Percentiles rank a stretch among this genome's conserved stretches.
Conservation (phyloP, 2,888 invertebrate genomes). For the Chaetogeoica ovagalla region DNA sequence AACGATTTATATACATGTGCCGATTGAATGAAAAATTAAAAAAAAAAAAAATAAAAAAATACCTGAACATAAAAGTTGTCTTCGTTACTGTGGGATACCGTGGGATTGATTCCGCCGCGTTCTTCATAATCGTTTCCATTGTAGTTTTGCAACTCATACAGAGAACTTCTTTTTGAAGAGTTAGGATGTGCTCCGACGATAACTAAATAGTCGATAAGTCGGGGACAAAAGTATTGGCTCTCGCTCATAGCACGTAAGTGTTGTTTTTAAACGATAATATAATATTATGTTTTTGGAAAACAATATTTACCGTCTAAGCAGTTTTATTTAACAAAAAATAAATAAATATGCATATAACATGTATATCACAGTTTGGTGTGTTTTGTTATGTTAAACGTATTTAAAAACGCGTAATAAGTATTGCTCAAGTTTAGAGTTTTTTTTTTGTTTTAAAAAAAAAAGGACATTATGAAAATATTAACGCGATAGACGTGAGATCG, state of each 20-base stretch:
- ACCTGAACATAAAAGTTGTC: slow-evolving; percentile 42
- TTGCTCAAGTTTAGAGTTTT: slow-evolving; percentile 22
- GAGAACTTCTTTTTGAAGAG: slow-evolving; percentile 18
- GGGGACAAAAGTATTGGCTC: slow-evolving; percentile 72
- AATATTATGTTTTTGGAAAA: slow-evolving; percentile 4
- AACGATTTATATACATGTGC: no score
- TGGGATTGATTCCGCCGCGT: not conserved
- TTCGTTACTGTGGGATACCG: slow-evolving; percentile 7
- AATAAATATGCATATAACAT: slow-evolving; percentile 8
- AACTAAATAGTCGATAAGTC: slow-evolving; percentile 93
- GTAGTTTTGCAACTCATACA: slow-evolving; percentile 41
- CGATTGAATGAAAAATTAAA: no score
- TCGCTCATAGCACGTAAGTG: slow-evolving; percentile 46
- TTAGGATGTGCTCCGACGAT: slow-evolving; percentile 73
- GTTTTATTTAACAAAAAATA: slow-evolving; percentile 26
- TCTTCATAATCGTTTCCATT: not conserved
- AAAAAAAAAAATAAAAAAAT: not conserved
- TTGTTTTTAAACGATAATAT: not conserved
- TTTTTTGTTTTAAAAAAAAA: no score
- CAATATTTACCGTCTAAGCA: slow-evolving; percentile 5
- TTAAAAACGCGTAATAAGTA: slow-evolving; percentile 6
- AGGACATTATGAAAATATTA: not conserved
- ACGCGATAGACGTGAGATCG: slow-evolving; percentile 26
- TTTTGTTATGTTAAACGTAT: slow-evolving; percentile 24
- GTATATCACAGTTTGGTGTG: slow-evolving; percentile 47